phyloP scores from a whole-genome alignment of 1,140 invertebrate genomes.

The Cotesia glomerata region DNA sequence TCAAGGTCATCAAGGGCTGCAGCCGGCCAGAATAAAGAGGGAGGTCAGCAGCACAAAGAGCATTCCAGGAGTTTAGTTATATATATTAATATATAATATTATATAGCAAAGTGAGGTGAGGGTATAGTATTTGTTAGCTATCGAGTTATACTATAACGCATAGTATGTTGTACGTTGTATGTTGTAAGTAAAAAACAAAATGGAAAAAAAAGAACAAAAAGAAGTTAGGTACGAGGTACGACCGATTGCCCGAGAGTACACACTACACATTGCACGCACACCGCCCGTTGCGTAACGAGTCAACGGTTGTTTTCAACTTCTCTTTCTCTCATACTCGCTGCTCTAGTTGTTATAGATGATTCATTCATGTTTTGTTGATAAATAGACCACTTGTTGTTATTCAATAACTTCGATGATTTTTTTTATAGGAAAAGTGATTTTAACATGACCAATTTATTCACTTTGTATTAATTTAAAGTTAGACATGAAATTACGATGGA shows the following conservation, averaged over 20 bases:
- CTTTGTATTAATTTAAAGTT: no score
- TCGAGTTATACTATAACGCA: no score
- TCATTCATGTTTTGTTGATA: neutral
- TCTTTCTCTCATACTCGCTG: slow-evolving; percentile 7
- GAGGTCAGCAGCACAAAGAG: slow-evolving; percentile 53
- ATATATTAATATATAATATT: neutral
- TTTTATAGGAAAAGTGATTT: no score
- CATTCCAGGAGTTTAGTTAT: slow-evolving; percentile 54
- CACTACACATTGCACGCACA: slow-evolving; percentile 28
- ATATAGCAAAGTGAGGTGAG: neutral
- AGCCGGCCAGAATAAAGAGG: slow-evolving; percentile 14
- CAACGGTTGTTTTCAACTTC: slow-evolving; percentile 50
- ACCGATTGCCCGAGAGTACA: slow-evolving; percentile 13
- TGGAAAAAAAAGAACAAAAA: neutral
- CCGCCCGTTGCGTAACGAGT: slow-evolving; percentile 48
- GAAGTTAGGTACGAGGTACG: neutral
- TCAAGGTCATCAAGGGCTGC: slow-evolving; percentile 28
- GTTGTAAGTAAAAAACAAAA: no score
- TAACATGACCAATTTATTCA: no score
- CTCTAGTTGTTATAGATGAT: neutral
- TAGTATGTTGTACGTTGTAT: no score
- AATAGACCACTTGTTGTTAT: neutral
- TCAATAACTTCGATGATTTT: slow-evolving; percentile 24
- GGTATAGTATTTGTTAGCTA: no score
- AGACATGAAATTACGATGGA: no score